Evolutionary conservation across 2,797 vertebrate genomes (phyloP).

Genomic region (Clarias fuscus): DNA sequence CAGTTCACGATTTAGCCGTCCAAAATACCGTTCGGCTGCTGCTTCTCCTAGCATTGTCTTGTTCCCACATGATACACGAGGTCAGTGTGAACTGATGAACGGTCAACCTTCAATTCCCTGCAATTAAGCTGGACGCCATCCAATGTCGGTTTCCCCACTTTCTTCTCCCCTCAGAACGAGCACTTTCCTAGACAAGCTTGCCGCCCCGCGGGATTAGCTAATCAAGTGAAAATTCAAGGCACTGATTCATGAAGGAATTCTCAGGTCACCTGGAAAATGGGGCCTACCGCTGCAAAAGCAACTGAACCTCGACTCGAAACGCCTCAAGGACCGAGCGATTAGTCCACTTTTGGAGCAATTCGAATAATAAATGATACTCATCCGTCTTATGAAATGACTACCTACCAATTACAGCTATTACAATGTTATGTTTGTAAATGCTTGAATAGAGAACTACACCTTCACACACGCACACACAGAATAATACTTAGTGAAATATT

Average conservation of each 20-base stretch:
- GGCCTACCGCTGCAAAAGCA: constrained; percentile 27
- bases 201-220: constrained; percentile 59
- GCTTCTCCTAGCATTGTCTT: constrained; percentile 6
- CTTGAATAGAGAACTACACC: constrained; percentile 28
- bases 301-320: constrained; percentile 36
- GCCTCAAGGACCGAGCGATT: constrained; percentile 36
- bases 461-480: not conserved
- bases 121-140: constrained; percentile 40
- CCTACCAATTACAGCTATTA: constrained; percentile 38
- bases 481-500: not conserved
- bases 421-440: constrained; percentile 29
- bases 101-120: constrained; percentile 30
- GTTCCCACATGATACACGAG: constrained; percentile 31
- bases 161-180: constrained; percentile 32
- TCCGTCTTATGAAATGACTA: constrained; percentile 39
- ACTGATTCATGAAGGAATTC: constrained; percentile 58
- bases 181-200: constrained; percentile 59
- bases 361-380: constrained; percentile 41
- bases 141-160: not conserved
- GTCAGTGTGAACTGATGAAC: constrained; percentile 28
- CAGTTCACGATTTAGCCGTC: constrained; percentile 23
- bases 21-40: not conserved
- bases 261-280: constrained; percentile 58
- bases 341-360: constrained; percentile 47
- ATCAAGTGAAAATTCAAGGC: constrained; percentile 61